These are phyloP conservation scores for Phalacrocorax pelagicus DNA, from an alignment of 2,113 vertebrate species.

Conservation along the genomic window DNA sequence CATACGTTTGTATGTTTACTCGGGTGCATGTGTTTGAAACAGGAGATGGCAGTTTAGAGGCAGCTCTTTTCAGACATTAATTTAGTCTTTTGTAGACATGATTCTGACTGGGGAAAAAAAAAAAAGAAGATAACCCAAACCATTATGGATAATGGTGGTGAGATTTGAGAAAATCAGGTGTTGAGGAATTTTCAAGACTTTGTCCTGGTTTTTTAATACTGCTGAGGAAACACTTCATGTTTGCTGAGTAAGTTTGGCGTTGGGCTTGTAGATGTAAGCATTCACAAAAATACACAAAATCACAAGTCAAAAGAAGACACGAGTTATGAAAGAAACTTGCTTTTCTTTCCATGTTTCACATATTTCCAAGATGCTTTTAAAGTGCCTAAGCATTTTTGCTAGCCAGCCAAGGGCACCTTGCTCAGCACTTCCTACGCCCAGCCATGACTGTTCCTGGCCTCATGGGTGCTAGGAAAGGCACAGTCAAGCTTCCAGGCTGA, in stretches of 20 bases:
- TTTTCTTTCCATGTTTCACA: neutral
- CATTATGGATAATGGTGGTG: neutral
- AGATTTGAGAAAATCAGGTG: neutral
- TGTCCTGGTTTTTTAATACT: neutral
- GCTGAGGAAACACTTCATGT: neutral
- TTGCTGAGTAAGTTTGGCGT: neutral
- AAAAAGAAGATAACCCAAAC: neutral
- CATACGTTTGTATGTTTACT: neutral
- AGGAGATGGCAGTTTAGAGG: neutral
- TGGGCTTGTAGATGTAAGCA: neutral
- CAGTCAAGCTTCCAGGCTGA: neutral
- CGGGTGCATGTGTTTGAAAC: neutral
- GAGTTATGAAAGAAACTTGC: neutral
- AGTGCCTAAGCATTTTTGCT: neutral
- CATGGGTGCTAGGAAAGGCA: neutral
- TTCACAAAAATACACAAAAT: neutral
- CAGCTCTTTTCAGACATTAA: neutral
- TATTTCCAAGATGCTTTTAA: neutral
- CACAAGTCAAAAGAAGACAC: neutral
- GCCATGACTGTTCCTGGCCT: neutral
- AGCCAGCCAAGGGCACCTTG: neutral
- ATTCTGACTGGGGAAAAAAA: neutral
- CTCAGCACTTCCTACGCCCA: neutral
- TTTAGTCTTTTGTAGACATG: neutral
- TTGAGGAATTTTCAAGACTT: neutral